Conservation (phyloP, 2,113 vertebrate genomes). For the Emydocephalus ijimae region DNA sequence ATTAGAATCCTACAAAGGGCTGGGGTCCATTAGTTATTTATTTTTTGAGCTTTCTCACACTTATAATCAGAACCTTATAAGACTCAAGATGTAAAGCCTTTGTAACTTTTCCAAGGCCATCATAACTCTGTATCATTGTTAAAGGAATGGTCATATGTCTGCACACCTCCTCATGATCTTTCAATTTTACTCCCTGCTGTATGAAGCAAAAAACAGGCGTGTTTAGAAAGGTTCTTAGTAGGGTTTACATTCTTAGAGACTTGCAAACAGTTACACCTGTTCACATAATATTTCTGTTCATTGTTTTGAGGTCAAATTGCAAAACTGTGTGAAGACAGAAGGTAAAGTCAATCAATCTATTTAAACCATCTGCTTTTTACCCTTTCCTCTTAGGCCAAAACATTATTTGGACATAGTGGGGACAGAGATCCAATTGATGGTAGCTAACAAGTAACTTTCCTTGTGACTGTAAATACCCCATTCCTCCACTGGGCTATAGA, state of each 20-base stretch:
- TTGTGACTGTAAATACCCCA: neutral
- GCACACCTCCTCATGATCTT: neutral
- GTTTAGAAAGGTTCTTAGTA: neutral
- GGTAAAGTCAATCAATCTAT: neutral
- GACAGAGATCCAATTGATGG: neutral
- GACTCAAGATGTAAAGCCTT: slow-evolving; percentile 33
- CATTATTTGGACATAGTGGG: neutral
- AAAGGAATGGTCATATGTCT: neutral
- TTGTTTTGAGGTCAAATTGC: neutral
- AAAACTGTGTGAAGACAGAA: neutral
- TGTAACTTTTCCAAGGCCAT: slow-evolving; percentile 1
- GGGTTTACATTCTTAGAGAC: neutral
- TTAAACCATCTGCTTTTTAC: neutral
- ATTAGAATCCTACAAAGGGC: neutral
- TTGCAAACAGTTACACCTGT: neutral
- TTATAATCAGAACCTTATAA: slow-evolving; percentile 47
- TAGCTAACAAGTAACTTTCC: neutral
- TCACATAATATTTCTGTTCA: neutral
- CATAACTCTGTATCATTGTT: neutral
- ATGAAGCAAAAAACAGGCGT: neutral
- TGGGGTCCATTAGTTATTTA: neutral
- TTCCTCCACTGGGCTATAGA: neutral
- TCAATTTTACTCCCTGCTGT: neutral
- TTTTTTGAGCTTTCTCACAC: slow-evolving; percentile 40
- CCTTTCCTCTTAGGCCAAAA: neutral